A percentile compares a stretch with the other conserved stretches of the same genome.
Evolutionary conservation across 2,797 vertebrate species (phyloP).

Genomic region (Acanthopagrus latus): DNA sequence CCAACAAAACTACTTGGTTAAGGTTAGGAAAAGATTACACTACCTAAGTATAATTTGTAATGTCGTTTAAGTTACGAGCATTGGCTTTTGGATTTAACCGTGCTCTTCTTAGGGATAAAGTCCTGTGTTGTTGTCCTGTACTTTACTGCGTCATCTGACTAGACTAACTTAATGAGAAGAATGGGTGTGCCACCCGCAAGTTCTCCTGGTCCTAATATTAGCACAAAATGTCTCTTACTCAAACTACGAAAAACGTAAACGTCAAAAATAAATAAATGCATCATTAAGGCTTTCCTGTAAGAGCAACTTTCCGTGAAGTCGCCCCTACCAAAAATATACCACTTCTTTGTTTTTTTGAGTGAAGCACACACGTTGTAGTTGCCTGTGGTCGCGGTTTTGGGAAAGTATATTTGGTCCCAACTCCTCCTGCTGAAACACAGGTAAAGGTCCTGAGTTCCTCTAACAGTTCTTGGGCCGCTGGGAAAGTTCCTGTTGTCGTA

Average conservation of each 20-base stretch:
- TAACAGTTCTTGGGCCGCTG: background rate
- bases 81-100: too few species aligned
- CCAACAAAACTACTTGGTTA: too few species aligned
- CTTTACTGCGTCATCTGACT: too few species aligned
- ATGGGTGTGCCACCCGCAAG: too few species aligned
- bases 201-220: background rate
- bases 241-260: background rate
- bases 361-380: background rate
- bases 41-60: too few species aligned
- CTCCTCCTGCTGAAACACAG: background rate
- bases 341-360: background rate
- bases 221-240: background rate
- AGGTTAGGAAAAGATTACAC: too few species aligned
- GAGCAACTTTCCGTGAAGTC: background rate
- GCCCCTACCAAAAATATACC: background rate
- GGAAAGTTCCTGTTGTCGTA: conserved; percentile 16
- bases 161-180: too few species aligned
- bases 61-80: too few species aligned
- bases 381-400: background rate
- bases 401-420: too few species aligned
- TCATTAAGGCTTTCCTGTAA: background rate
- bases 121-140: too few species aligned
- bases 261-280: background rate
- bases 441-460: background rate
- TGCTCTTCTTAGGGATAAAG: too few species aligned